Evolutionary conservation across 2,113 vertebrate genomes (phyloP).

Genomic region (Phylloscopus whistleri): DNA sequence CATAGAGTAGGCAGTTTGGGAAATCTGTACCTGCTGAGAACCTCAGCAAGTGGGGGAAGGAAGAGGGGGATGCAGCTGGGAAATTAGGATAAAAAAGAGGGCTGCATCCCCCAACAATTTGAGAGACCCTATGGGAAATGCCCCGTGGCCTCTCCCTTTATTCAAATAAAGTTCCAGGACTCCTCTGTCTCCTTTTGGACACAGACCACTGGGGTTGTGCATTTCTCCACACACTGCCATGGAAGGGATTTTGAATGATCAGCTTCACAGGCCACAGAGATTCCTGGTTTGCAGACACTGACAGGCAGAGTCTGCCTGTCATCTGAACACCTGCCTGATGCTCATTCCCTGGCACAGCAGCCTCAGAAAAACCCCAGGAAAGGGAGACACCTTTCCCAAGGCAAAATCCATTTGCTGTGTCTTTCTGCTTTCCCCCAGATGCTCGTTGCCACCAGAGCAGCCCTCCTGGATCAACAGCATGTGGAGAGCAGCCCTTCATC

Average conservation of each 20-base stretch:
- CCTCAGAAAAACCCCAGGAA: rapidly evolving
- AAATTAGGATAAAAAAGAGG: background rate
- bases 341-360: background rate
- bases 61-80: background rate
- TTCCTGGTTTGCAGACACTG: background rate
- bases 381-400: background rate
- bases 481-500: background rate
- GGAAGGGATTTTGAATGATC: background rate
- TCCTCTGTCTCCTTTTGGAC: background rate
- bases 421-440: background rate
- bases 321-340: background rate
- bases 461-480: rapidly evolving
- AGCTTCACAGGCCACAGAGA: rapidly evolving
- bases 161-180: background rate
- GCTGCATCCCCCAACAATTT: background rate
- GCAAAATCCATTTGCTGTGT: background rate
- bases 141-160: background rate
- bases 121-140: background rate
- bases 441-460: background rate
- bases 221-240: rapidly evolving
- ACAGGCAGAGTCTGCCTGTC: background rate
- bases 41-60: background rate
- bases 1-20: background rate
- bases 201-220: rapidly evolving
- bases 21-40: background rate